These are phyloP conservation scores for Ceyx melanurus DNA, from an alignment of 2,113 vertebrate genomes.

Conservation along the genomic window DNA sequence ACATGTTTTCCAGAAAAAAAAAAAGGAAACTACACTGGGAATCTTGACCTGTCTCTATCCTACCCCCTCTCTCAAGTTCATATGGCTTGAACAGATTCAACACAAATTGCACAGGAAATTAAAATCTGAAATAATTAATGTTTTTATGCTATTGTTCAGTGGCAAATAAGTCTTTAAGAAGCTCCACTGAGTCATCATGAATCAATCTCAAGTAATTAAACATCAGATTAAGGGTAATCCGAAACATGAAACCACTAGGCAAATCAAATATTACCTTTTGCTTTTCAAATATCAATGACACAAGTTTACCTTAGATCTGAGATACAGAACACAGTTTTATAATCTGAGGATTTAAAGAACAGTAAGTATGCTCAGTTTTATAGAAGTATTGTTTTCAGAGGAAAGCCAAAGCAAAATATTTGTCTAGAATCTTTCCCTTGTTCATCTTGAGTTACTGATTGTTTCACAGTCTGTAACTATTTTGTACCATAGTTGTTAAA, in stretches of 20 bases:
- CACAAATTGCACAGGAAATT: neutral
- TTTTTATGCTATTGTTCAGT: too few species aligned
- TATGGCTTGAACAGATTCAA: neutral
- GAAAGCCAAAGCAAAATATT: neutral
- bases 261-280: neutral
- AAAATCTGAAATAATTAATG: neutral
- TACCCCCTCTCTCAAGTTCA: neutral
- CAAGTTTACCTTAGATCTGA: neutral
- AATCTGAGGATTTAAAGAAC: neutral
- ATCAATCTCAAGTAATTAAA: neutral
- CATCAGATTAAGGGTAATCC: neutral
- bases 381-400: neutral
- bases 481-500: neutral
- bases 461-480: neutral
- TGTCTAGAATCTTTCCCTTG: accelerated
- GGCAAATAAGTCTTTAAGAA: neutral
- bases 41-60: neutral
- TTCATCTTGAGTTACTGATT: neutral
- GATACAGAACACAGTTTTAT: neutral
- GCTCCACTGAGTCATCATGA: neutral
- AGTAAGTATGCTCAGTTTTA: neutral
- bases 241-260: neutral
- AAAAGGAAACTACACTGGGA: neutral
- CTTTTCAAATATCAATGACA: neutral
- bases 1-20: neutral